Conservation (phyloP, 2,797 vertebrate species). For the Holocentrus rufus region DNA sequence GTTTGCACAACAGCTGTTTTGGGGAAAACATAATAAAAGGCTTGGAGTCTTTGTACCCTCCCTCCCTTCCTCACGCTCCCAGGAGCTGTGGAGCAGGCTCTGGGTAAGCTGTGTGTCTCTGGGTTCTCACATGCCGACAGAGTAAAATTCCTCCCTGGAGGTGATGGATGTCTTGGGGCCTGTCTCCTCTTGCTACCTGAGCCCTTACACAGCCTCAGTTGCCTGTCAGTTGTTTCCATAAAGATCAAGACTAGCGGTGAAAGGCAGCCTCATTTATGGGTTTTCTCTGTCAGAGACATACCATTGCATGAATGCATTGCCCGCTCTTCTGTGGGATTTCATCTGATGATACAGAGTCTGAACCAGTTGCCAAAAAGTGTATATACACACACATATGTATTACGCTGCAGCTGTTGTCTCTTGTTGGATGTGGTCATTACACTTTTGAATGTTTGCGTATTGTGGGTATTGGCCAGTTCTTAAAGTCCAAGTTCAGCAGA, state of each 20-base stretch:
- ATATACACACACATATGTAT: not conserved
- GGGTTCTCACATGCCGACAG: slow-evolving; percentile 68
- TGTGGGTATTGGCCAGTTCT: not conserved
- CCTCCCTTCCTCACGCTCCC: slow-evolving; percentile 49
- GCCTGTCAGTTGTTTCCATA: slow-evolving; percentile 60
- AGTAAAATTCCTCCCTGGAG: slow-evolving; percentile 76
- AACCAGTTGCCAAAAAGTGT: slow-evolving; percentile 1
- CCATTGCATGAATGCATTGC: slow-evolving; percentile 14
- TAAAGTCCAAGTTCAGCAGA: not conserved
- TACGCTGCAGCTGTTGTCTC: not conserved
- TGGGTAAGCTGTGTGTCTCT: slow-evolving; percentile 64
- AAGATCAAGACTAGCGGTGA: slow-evolving; percentile 64
- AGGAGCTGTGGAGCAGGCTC: slow-evolving; percentile 61
- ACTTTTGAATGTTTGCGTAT: not conserved
- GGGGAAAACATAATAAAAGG: slow-evolving; percentile 82
- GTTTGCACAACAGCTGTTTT: slow-evolving; percentile 84
- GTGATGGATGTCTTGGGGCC: slow-evolving; percentile 77
- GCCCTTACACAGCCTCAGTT: slow-evolving; percentile 45
- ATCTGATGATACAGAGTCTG: slow-evolving; percentile 22
- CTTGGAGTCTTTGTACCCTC: slow-evolving; percentile 62
- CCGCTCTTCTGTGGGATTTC: slow-evolving; percentile 7
- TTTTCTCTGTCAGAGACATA: slow-evolving; percentile 50
- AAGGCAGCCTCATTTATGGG: slow-evolving; percentile 52
- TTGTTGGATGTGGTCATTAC: not conserved
- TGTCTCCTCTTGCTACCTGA: slow-evolving; percentile 81